Evolutionary conservation across 2,888 invertebrate species (phyloP), one percentile per base, ranked within the genome.

Genomic region (Lasioglossum marginatum): DNA sequence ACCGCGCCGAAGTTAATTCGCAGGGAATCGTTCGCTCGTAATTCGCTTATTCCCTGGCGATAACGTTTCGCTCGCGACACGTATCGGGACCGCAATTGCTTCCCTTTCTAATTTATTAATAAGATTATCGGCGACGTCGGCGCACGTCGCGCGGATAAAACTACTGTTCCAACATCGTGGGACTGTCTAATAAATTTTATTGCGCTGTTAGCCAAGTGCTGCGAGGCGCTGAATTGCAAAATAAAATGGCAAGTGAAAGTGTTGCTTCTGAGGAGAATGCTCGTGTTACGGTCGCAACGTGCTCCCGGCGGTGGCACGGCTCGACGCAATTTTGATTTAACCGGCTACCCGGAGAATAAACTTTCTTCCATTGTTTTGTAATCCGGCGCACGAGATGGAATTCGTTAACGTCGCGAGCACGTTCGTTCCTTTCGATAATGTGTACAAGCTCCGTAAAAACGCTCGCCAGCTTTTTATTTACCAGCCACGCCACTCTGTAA

Each of bases 101-200:
- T 34, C 34, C 34, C 66, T 34, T 66, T 34, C 66, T 16, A 66
- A 66, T 66, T 66, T 66, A 66, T 66, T 66, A 66, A 66, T 66
- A 66, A 66, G 34, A 66, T 66, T 66, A 66, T 34, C 66, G 60
- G 31, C 60, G 60, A 63, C 31, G 27, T 16, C 6, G 60, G 27
- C 16, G 34, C 66, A 19, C 66, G 34, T 34, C 34, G 34, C 16
- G 8, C 34, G 31, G 8, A 66, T 66, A 66, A 66, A 66, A 31
- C 66, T 66, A 23, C 34, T 19, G 66, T 16, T n/a, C n/a, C 60
- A 27, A 63, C 31, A 12, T 1, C 16, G 31, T 19, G 34, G 19
- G 19, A 34, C 34, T 34, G 8, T 23, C 31, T 34, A 34, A 34
- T 66, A 34, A 68, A 68, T 37, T 40, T 40, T 8, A n/a, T 40